Conservation (phyloP, 2,888 invertebrate genomes). For the Ganaspis brasiliensis region DNA sequence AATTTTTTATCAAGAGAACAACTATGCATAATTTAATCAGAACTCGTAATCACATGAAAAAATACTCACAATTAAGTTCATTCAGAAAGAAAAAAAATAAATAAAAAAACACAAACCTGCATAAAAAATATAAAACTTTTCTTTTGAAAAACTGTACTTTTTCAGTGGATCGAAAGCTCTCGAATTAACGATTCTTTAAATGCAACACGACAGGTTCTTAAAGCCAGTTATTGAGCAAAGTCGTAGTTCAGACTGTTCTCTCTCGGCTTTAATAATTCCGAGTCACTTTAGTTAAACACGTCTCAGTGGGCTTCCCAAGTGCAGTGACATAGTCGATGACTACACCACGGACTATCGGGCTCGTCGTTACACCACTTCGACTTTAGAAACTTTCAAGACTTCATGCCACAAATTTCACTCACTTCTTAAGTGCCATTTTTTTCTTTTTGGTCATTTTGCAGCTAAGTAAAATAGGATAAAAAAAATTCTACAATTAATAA, state of each 20-base stretch:
- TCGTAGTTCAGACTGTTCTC: slow-evolving; percentile 18
- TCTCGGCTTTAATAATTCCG: slow-evolving; percentile 44
- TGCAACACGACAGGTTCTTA: slow-evolving; percentile 22
- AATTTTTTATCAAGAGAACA: no score
- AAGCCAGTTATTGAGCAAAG: slow-evolving; percentile 16
- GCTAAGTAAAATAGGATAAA: neutral
- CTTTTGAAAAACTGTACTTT: no score
- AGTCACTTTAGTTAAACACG: slow-evolving; percentile 45
- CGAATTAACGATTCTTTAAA: neutral
- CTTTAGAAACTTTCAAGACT: slow-evolving; percentile 7
- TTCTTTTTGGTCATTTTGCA: no score
- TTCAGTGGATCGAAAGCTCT: no score
- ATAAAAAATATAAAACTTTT: no score
- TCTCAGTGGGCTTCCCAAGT: slow-evolving; percentile 60
- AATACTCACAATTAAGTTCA: no score
- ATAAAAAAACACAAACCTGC: neutral
- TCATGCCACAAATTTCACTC: neutral
- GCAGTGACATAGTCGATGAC: slow-evolving; percentile 51
- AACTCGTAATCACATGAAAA: no score
- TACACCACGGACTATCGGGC: slow-evolving; percentile 31
- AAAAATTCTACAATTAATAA: neutral
- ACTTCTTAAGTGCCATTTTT: no score
- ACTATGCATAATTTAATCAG: no score
- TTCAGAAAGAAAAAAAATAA: no score
- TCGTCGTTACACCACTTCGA: slow-evolving; percentile 43